Evolutionary conservation across 2,797 vertebrate genomes (phyloP), one percentile per base, ranked within the genome.

Genomic region (Delichon dasypus): DNA sequence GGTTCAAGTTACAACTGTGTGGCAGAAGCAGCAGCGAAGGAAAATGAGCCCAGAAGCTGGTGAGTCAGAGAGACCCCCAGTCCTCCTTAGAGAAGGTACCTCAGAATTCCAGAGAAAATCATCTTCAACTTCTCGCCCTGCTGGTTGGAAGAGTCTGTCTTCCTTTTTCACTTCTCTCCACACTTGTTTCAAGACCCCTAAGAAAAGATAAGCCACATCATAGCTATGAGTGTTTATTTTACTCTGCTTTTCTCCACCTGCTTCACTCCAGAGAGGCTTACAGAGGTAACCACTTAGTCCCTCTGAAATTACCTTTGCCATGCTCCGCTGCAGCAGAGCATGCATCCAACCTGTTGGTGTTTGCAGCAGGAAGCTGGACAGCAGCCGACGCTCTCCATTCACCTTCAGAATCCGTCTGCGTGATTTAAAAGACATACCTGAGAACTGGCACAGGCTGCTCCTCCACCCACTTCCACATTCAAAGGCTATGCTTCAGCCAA

Each of bases 381-480:
- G 16, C 1, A 14, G 29, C 17, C 0, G 0, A 13, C 13, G 2
- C 13, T 21, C n/a, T n/a, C 11, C 16, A 25, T n/a, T 45, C 11
- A 22, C 3, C 11, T 44, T 67, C 5, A 13, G 40, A 27, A 40
- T 66, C 13, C 5, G 1, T 60, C 88, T 85, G 80, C 0, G 3
- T 7, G 29, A 61, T 85, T 73, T 23, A 27, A 48, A 60, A 67
- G 34, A 36, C 13, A 15, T 1, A 34, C 0, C 0, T n/a, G 16
- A 66, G 53, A 54, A 54, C 22, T 42, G 60, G 66, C 47, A 66
- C 20, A 50, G 61, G 21, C 16, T 29, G 47, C 26, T 42, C 60
- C 26, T 25, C 3, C 2, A 42, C 30, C 21, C 17, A 1, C 20
- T 51, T 64, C 25, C 26, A 19, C 6, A 1, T 38, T 57, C 38